These are phyloP conservation scores for Aulostomus chinensis DNA, from an alignment of 2,797 vertebrate species.

Conservation along the genomic window DNA sequence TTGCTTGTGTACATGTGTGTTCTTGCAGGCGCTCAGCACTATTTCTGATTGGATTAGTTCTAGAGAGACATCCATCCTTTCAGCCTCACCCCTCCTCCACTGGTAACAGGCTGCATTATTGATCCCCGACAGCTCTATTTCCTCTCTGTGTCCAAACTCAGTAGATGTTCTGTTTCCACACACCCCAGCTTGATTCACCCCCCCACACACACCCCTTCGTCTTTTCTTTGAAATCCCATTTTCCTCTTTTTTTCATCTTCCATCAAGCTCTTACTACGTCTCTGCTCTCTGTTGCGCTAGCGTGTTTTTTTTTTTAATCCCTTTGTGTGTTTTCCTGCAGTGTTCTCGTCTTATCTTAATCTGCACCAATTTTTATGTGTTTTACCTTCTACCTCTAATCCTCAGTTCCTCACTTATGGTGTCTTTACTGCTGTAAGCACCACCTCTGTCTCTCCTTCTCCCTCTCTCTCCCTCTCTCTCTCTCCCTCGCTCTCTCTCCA, in stretches of 20 bases:
- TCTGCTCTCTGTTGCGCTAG: neutral
- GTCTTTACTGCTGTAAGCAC: conserved; percentile 4
- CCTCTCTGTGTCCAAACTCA: conserved; percentile 74
- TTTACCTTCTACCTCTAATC: conserved; percentile 15
- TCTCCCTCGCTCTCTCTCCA: conserved; percentile 17
- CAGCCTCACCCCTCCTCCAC: conserved; percentile 49
- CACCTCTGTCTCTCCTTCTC: conserved; percentile 23
- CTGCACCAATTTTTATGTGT: conserved; percentile 16
- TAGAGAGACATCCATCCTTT: conserved; percentile 70
- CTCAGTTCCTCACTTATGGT: conserved; percentile 6
- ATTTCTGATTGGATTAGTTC: conserved; percentile 74
- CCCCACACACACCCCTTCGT: conserved; percentile 10
- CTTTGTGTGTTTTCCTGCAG: conserved; percentile 21
- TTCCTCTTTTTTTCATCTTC: conserved; percentile 26
- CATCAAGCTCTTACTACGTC: conserved; percentile 7
- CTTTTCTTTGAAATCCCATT: conserved; percentile 24
- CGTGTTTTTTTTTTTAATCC: conserved; percentile 16
- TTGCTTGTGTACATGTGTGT: conserved; percentile 8
- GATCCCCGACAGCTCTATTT: conserved; percentile 77
- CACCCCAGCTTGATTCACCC: conserved; percentile 11
- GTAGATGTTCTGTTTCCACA: conserved; percentile 63
- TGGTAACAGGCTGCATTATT: conserved; percentile 69
- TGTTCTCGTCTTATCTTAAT: conserved; percentile 44
- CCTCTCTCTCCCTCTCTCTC: neutral
- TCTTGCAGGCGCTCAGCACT: conserved; percentile 26